These are phyloP conservation scores for Gavia stellata DNA, from an alignment of 2,113 vertebrate species.

Conservation along the genomic window DNA sequence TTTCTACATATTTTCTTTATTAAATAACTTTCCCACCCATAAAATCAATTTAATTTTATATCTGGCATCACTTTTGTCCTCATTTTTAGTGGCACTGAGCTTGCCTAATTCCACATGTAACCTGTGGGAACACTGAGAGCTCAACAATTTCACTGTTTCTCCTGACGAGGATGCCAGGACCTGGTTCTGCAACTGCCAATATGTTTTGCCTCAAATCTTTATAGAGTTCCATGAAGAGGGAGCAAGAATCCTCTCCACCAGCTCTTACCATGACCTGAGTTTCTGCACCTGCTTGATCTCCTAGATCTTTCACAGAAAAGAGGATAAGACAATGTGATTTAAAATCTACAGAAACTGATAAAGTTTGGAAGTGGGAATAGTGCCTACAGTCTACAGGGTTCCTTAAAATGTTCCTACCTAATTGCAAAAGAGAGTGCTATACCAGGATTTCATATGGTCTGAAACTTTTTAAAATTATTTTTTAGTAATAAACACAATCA, in stretches of 20 bases:
- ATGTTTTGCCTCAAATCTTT: background rate
- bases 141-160: background rate
- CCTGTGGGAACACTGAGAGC: background rate
- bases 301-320: background rate
- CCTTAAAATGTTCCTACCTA: background rate
- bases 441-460: background rate
- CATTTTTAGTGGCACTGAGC: background rate
- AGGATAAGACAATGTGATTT: background rate
- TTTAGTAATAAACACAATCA: background rate
- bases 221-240: background rate
- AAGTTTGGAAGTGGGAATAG: background rate
- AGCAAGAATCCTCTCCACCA: background rate
- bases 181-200: background rate
- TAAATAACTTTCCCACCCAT: background rate
- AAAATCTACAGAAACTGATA: background rate
- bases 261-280: background rate
- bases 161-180: background rate
- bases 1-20: background rate
- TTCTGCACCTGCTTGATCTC: background rate
- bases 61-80: background rate
- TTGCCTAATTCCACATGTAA: background rate
- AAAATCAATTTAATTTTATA: background rate
- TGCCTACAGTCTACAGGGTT: rapidly evolving
- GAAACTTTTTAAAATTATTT: background rate
- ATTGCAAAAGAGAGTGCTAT: background rate